Evolutionary conservation across 2,888 invertebrate genomes (phyloP), one percentile per base, ranked within the genome.

Genomic region (Leptinotarsa juncta): DNA sequence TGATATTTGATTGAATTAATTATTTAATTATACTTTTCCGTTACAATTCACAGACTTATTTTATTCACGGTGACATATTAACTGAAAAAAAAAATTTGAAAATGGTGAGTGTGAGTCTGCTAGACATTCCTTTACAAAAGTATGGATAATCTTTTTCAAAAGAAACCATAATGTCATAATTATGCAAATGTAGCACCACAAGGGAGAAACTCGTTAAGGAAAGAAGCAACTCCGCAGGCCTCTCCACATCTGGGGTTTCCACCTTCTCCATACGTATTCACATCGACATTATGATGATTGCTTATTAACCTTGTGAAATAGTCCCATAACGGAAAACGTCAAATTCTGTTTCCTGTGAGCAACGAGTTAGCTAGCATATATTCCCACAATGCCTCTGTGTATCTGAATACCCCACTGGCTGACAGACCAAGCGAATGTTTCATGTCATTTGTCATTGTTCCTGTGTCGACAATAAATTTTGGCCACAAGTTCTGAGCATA

Each of bases 321-420:
- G 68, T 91, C 90, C 91, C 94, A 95, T 23, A 96, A 86, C 0
- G 96, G 96, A 90, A 96, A 92, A 67, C 95, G 89, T 96, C 96
- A 96, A 1, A 96, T 90, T 26, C 96, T 75, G 85, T 96, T 96
- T 0, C 96, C 96, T 0, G 94, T 93, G 76, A 91, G 90, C 82
- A 90, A 89, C 67, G 94, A 93, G 12, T 95, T 94, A 78, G 91
- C 88, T 80, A 93, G 90, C 81, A 95, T 88, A 78, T 91, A 90
- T 75, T 91, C 89, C 91, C 92, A 95, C 16, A 95, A 85, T 14
- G 91, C 90, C 69, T 92, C 92, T 0, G 92, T 93, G 82, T 94
- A 95, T 16, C 93, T 91, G 84, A 93, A 96, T 16, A 93, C 93
- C 0, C 93, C 95, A 79, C 93, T 90, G 0, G 94, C 94, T 3